Evolutionary conservation across 1,140 invertebrate genomes (phyloP).

Genomic region (Dinothrombium tinctorium): DNA sequence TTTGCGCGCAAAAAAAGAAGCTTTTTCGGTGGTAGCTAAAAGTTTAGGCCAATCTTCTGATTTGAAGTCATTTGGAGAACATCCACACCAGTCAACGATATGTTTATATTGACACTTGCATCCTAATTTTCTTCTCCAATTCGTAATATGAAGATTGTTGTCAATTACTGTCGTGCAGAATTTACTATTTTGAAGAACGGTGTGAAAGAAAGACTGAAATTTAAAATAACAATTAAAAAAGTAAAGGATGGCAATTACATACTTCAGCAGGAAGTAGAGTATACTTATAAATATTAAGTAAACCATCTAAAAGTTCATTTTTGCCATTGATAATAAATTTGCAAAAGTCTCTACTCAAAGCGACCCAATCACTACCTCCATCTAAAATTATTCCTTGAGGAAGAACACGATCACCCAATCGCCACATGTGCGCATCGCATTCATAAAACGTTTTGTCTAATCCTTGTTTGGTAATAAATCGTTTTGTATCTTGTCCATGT

Average conservation of each 20-base stretch:
- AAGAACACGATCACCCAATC: slow-evolving; percentile 56
- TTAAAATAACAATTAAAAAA: slow-evolving; percentile 10
- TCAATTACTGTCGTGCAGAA: slow-evolving; percentile 78
- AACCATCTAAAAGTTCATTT: slow-evolving; percentile 42
- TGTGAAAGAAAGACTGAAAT: slow-evolving; percentile 78
- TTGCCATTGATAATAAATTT: slow-evolving; percentile 37
- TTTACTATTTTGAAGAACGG: slow-evolving; percentile 65
- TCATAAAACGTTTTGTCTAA: slow-evolving; percentile 88
- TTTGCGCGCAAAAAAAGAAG: slow-evolving; percentile 81
- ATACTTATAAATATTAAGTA: slow-evolving; percentile 55
- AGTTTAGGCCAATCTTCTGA: slow-evolving; percentile 53
- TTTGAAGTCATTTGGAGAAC: slow-evolving; percentile 88
- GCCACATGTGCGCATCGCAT: slow-evolving; percentile 94
- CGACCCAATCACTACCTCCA: slow-evolving; percentile 95
- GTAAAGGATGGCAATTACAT: slow-evolving; percentile 8
- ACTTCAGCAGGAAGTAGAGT: slow-evolving; percentile 75
- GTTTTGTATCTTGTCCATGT: slow-evolving; percentile 77
- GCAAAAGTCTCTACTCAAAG: slow-evolving; percentile 65
- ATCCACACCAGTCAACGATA: slow-evolving; percentile 98
- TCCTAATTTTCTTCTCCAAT: slow-evolving; percentile 89
- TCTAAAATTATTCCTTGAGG: slow-evolving; percentile 59
- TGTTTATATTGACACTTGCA: slow-evolving; percentile 96
- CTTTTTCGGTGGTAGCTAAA: slow-evolving; percentile 42
- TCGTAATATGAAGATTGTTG: slow-evolving; percentile 91
- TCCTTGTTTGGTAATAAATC: slow-evolving; percentile 88